These are phyloP conservation scores for Leuciscus idus DNA, from an alignment of 2,113 vertebrate genomes.

Conservation along the genomic window DNA sequence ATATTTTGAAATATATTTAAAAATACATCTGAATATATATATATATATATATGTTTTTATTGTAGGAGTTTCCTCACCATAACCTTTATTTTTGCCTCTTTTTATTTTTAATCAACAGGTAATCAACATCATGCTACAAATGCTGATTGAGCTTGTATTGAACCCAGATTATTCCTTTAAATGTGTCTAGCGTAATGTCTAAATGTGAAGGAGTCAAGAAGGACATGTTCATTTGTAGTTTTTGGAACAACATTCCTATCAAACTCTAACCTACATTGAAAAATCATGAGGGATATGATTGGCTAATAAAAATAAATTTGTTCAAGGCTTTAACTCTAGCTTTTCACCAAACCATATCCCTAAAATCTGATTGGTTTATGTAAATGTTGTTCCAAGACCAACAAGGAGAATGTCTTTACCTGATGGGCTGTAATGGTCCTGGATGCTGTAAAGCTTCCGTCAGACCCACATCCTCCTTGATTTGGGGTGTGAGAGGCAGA, in stretches of 20 bases:
- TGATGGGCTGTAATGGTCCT: slow-evolving; percentile 21
- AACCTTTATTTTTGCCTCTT: too few relatives aligned
- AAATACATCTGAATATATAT: too few relatives aligned
- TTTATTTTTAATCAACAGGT: background rate
- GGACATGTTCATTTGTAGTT: background rate
- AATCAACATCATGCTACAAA: background rate
- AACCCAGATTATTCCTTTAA: background rate
- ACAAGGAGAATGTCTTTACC: slow-evolving; percentile 30
- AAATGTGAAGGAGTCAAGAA: background rate
- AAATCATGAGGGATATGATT: background rate
- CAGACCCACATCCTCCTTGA: slow-evolving; percentile 30
- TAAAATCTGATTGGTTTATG: background rate
- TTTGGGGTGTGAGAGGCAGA: background rate
- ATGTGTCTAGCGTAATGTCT: background rate
- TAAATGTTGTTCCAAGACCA: background rate
- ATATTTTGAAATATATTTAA: background rate
- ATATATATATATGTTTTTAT: background rate
- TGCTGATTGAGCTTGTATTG: background rate
- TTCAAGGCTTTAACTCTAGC: background rate
- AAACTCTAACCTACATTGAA: background rate
- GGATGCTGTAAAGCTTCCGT: background rate
- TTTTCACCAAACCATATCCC: background rate
- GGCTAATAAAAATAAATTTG: background rate
- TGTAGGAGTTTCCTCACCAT: too few relatives aligned
- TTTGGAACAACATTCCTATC: background rate